Conservation (phyloP, 1,140 invertebrate species). For the Drosophila tristis region DNA sequence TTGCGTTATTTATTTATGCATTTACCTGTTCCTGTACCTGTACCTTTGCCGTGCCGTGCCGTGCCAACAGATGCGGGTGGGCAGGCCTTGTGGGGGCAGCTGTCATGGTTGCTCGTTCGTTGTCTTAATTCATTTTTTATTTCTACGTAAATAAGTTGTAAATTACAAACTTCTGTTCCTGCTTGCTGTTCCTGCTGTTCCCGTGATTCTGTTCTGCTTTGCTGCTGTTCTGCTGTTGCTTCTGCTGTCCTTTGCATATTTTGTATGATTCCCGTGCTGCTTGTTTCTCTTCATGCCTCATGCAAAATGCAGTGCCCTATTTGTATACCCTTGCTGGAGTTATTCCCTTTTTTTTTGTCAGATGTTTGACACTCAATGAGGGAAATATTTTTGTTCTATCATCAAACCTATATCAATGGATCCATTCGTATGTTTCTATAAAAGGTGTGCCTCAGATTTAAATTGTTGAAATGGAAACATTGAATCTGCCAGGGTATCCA, state of each 20-base stretch:
- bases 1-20: conserved; percentile 71
- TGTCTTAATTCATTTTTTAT: conserved; percentile 80
- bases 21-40: conserved; percentile 24
- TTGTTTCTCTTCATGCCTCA: conserved; percentile 32
- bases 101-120: conserved; percentile 56
- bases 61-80: not conserved
- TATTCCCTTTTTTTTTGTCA: conserved; percentile 11
- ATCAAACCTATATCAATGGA: too few species aligned
- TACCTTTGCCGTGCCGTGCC: not conserved
- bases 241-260: conserved; percentile 59
- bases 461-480: too few species aligned
- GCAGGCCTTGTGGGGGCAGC: not conserved
- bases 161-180: conserved; percentile 67
- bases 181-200: conserved; percentile 31
- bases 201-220: conserved; percentile 17
- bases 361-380: conserved; percentile 1
- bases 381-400: too few species aligned
- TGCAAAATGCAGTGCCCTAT: conserved; percentile 52
- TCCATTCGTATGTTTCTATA: too few species aligned
- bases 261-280: conserved; percentile 49
- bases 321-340: conserved; percentile 26
- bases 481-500: too few species aligned
- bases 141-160: conserved; percentile 79
- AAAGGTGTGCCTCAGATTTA: too few species aligned
- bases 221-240: conserved; percentile 16